Percentiles rank a stretch among this genome's conserved stretches.
phyloP scores from a whole-genome alignment of 2,797 vertebrate species.

The Leptoclinus maculatus region DNA sequence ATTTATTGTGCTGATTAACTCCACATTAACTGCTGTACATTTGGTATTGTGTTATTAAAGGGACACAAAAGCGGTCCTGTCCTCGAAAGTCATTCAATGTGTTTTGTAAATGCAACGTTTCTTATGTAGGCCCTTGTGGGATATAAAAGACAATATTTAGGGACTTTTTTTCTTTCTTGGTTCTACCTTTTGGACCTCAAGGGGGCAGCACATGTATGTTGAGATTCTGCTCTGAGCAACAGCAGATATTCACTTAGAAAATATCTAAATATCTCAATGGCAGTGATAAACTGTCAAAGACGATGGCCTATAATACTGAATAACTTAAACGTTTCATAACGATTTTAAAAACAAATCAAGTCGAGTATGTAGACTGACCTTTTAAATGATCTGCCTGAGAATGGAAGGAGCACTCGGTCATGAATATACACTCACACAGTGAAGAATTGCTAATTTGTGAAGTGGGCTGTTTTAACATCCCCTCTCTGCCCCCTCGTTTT shows the following conservation, averaged over 20 bases:
- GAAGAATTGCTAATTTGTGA: constrained; percentile 70
- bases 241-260: constrained; percentile 21
- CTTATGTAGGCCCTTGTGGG: background rate
- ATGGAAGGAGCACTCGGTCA: constrained; percentile 10
- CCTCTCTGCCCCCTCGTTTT: constrained; percentile 54
- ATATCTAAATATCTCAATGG: constrained; percentile 6
- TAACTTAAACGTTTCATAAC: background rate
- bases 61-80: background rate
- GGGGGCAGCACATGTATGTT: constrained; percentile 57
- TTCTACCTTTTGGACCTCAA: constrained; percentile 30
- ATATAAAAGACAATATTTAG: background rate
- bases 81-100: background rate
- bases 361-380: constrained; percentile 2
- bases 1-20: constrained; percentile 5
- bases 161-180: background rate
- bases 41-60: constrained; percentile 18
- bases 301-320: background rate
- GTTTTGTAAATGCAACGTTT: constrained; percentile 32
- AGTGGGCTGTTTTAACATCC: constrained; percentile 61
- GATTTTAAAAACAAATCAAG: constrained; percentile 5
- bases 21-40: constrained; percentile 13
- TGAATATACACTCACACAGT: constrained; percentile 49
- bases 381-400: constrained; percentile 15
- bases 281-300: constrained; percentile 8
- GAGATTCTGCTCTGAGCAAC: constrained; percentile 1